These are phyloP conservation scores for Cygnus atratus DNA, from an alignment of 2,113 vertebrate species.

Conservation along the genomic window DNA sequence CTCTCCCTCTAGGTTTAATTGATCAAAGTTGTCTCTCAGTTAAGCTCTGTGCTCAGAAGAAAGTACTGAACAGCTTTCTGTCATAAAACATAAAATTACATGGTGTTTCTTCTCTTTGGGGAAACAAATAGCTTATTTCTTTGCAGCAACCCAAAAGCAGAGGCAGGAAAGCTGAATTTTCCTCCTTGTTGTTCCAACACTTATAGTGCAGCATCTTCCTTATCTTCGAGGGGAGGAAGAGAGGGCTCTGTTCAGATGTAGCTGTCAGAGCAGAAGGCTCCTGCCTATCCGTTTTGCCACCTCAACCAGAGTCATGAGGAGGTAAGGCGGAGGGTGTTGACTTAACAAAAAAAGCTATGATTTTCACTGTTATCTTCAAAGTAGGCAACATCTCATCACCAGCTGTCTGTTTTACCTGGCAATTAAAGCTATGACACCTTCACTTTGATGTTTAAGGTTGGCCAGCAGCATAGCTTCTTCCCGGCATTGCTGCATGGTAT, in stretches of 20 bases:
- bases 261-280: not conserved
- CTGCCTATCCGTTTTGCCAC: not conserved
- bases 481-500: not conserved
- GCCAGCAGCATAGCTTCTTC: conserved; percentile 33
- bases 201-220: not conserved
- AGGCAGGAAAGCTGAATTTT: not conserved
- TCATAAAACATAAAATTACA: not conserved
- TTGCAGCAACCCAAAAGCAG: not conserved
- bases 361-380: conserved; percentile 63
- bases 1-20: not conserved
- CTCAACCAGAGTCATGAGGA: not conserved
- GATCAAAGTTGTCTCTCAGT: not conserved
- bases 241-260: not conserved
- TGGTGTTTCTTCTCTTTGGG: not conserved
- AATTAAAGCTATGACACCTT: conserved; percentile 36
- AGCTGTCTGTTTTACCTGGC: conserved; percentile 39
- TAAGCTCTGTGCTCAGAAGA: not conserved
- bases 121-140: not conserved
- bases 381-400: conserved; percentile 28
- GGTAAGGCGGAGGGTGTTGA: not conserved
- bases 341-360: not conserved
- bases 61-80: not conserved
- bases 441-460: conserved; percentile 58
- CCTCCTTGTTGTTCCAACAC: not conserved
- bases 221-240: not conserved